These are phyloP conservation scores for Fragum fragum DNA, from an alignment of 2,888 invertebrate genomes.

Conservation along the genomic window DNA sequence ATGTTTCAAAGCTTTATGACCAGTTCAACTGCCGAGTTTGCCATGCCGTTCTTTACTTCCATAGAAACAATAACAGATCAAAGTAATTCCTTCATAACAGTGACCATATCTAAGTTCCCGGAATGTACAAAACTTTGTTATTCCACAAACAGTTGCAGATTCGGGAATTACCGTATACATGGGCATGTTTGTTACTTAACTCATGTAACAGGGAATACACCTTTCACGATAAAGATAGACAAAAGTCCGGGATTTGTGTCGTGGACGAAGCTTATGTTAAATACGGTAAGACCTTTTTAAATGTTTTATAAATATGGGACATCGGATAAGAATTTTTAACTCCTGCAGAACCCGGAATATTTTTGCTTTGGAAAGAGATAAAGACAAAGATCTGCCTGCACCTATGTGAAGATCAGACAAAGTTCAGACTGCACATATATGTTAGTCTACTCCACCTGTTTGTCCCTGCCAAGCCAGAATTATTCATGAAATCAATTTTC, in stretches of 20 bases:
- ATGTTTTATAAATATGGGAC: no score
- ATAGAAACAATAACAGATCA: neutral
- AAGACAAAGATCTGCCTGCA: no score
- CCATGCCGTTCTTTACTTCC: neutral
- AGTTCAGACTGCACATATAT: no score
- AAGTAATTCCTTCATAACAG: neutral
- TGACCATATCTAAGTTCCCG: neutral
- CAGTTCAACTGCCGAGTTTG: neutral
- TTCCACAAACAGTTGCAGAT: neutral
- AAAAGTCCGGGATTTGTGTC: neutral
- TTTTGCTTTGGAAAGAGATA: no score
- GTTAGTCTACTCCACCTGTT: no score
- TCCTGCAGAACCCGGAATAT: no score
- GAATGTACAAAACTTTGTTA: neutral
- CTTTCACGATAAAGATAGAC: neutral
- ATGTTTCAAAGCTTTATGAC: neutral
- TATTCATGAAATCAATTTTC: no score
- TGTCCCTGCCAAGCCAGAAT: no score
- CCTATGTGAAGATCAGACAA: no score
- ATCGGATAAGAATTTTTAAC: no score
- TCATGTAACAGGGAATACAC: neutral
- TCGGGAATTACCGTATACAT: neutral
- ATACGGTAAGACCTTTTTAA: conserved; percentile 2
- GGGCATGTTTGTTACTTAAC: neutral
- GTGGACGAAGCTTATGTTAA: neutral